Evolutionary conservation across 2,113 vertebrate species (phyloP), one percentile per base, ranked within the genome.

Genomic region (Rana temporaria): DNA sequence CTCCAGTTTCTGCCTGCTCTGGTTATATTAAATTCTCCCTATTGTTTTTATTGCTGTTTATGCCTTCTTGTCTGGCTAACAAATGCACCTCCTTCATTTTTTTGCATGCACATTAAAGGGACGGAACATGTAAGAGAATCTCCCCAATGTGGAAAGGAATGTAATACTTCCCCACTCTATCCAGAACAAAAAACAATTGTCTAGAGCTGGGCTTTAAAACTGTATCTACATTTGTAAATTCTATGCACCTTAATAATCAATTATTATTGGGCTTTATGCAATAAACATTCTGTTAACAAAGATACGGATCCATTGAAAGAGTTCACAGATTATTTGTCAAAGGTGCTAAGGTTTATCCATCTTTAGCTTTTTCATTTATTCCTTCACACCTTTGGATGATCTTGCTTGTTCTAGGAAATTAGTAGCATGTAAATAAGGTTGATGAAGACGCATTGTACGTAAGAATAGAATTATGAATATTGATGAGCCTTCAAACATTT

Each of bases 401-500:
- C 17, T 34, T 30, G 9, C 22, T 18, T 73, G 70, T 30, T 32
- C 19, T 32, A 57, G 18, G 18, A 73, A 57, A 73, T 57, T 26
- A n/a, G 26, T 57, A 56, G 17, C 52, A 57, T 73, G 70, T 73
- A 56, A 73, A 73, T 73, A 73, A 73, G 22, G 17, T 18, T 11
- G 17, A 52, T 73, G 52, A 8, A 55, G 48, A 55, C 55, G 17
- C 69, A 26, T 55, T 71, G 22, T 71, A 55, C 16, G 26, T 73
- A 56, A 73, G 70, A 57, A 73, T 56, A 56, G 20, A 48, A 48
- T 11, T 32, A 73, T 56, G 17, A 72, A 72, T 73, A 57, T 56
- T 73, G 70, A 73, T 73, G 70, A 73, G 56, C 53, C 11, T 24
- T 73, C 53, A 73, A 73, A 73, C 52, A 57, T 72, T 56, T 26